Evolutionary conservation across 2,888 invertebrate genomes (phyloP), one percentile per base, ranked within the genome.

Genomic region (Chromoteleia sp.): DNA sequence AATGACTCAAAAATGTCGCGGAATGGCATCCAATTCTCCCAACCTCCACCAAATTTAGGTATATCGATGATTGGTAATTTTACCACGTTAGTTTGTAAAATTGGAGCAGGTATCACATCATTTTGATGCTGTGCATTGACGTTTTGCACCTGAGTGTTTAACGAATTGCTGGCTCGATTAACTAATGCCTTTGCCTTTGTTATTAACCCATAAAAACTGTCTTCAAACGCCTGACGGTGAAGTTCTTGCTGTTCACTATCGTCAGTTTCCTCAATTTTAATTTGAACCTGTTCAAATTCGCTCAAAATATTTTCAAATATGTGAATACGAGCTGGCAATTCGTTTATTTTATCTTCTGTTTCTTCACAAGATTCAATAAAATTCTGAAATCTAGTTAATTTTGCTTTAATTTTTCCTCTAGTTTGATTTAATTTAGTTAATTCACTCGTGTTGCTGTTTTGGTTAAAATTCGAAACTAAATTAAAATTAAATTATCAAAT

Each of bases 281-380:
- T n/a, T 29, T 56, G 56, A 6, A 56, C 21, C 14, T 56, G 6
- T 15, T 56, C 56, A 36, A 56, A 56, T 14, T 56, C 56, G 17
- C 15, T 36, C 30, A 56, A 14, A n/a, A 56, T 17, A 17, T 56
- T 56, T 33, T 56, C 56, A 33, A 56, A 19, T 14, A n/a, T 36
- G 4, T 33, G 15, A 33, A 56, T 33, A 2, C 36, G 56, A 25
- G 5, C 36, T 36, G 30, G 33, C 8, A 56, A 33, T 36, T 56
- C 33, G 17, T 10, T 15, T 14, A 10, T 17, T 15, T 15, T 56
- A 2, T 30, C 17, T 56, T 17, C 3, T 15, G 30, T 36, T 4
- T 12, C 30, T 4, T 33, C 12, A 33, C 33, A 30, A 15, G 3
- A 10, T 17, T 56, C 10, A 25, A 56, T 5, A 56, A 56, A 56